Base-by-base conservation (phyloP, 2,888 invertebrate species). In the Pimpla rufipes region DNA sequence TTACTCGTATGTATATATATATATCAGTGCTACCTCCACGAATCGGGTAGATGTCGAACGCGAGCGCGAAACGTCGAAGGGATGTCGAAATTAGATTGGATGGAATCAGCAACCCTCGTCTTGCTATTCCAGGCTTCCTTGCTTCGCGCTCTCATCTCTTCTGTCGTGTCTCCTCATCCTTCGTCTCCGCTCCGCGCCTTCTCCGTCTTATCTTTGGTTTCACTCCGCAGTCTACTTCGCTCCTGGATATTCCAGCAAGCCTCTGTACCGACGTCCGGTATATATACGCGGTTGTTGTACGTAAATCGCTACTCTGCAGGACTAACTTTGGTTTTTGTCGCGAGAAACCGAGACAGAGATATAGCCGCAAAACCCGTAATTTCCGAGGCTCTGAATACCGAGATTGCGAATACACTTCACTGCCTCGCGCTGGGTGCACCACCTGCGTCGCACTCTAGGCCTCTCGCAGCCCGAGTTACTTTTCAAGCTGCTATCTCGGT, bases 41-140 rank as follows among this genome's bases (percentile, higher is more conserved):
- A 50, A 47, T 47, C 67, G 78, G 70, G 35, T 50, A 83, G 77
- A 77, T 68, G 73, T 62, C 68, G 77, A 74, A 75, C 64, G 64
- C 81, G 79, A 76, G 85, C 87, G 85, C 64, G 84, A 86, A 88
- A 85, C 86, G 85, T 87, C 88, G 87, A 85, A 87, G 82, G 79
- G 87, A 85, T 83, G 77, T 78, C 78, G 86, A 87, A 90, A 90
- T 90, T 88, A 90, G 87, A 89, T 90, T 87, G 88, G 85, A 88
- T 79, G 85, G 81, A 88, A 89, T 89, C 89, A 88, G 84, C 85
- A 79, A 84, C 79, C 85, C 75, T 85, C 86, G 73, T 80, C 73
- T 81, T 79, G 70, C 84, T 77, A 84, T 78, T 81, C 78, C 78
- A 64, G 62, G 37, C 59, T 68, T 57, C 35, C 70, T 37, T 42